Evolutionary conservation across 2,113 vertebrate genomes (phyloP).

Genomic region (Labeo rohita): DNA sequence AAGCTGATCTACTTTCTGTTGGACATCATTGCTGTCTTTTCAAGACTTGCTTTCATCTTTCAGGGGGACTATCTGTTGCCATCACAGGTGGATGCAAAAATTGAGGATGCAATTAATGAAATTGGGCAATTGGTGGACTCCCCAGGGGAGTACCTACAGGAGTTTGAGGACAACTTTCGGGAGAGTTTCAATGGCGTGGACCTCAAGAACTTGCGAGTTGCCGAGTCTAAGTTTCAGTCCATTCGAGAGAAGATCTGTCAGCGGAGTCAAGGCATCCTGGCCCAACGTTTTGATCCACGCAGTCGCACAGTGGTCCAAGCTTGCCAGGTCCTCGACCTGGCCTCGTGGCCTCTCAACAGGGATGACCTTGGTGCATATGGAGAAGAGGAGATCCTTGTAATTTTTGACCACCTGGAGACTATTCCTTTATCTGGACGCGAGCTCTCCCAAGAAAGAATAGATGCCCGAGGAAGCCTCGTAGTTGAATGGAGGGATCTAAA

Average conservation of each 20-base stretch:
- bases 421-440: slow-evolving; percentile 82
- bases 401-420: slow-evolving; percentile 86
- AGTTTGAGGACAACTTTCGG: slow-evolving; percentile 94
- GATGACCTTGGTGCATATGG: slow-evolving; percentile 89
- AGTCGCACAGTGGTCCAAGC: slow-evolving; percentile 88
- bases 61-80: slow-evolving; percentile 91
- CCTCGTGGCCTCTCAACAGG: slow-evolving; percentile 85
- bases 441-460: slow-evolving; percentile 75
- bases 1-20: slow-evolving; percentile 97
- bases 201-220: slow-evolving; percentile 91
- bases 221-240: slow-evolving; percentile 95
- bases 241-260: slow-evolving; percentile 97
- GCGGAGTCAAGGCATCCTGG: slow-evolving; percentile 88
- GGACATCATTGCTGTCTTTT: slow-evolving; percentile 90
- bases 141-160: slow-evolving; percentile 92
- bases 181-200: slow-evolving; percentile 94
- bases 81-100: slow-evolving; percentile 88
- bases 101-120: slow-evolving; percentile 92
- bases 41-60: slow-evolving; percentile 89
- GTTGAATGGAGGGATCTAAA: slow-evolving; percentile 94
- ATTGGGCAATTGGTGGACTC: slow-evolving; percentile 89
- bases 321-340: slow-evolving; percentile 89
- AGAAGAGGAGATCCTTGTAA: slow-evolving; percentile 89
- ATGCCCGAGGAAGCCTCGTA: slow-evolving; percentile 80
- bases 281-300: slow-evolving; percentile 87